Evolutionary conservation across 92 coral and sea anemone genomes (phyloP).

Genomic region (Palythoa caribaeorum): DNA sequence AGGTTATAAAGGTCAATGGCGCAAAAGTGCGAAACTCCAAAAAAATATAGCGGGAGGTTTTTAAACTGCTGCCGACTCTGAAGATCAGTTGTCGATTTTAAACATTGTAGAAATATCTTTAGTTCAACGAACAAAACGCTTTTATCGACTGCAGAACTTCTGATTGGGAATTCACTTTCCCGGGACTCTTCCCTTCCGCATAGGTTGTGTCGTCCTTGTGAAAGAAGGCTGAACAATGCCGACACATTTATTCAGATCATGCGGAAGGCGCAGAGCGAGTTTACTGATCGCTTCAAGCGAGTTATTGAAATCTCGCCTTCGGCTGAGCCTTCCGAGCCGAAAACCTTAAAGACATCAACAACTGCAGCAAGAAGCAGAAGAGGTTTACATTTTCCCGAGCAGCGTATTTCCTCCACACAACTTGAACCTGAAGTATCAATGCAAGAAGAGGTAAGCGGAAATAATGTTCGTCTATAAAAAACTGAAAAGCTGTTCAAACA

Average conservation of each 20-base stretch:
- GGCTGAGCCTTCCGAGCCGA: slow-evolving; percentile 27
- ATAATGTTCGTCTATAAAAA: neutral
- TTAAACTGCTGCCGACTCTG: neutral
- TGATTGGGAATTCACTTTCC: slow-evolving; percentile 27
- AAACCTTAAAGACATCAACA: slow-evolving; percentile 15
- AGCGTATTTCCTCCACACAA: neutral
- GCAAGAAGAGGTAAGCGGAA: neutral
- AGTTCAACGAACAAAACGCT: slow-evolving; percentile 15
- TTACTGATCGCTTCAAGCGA: slow-evolving; percentile 43
- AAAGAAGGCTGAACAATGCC: slow-evolving; percentile 52
- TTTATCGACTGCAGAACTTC: slow-evolving; percentile 41
- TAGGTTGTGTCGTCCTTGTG: slow-evolving; percentile 63
- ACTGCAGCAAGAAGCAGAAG: slow-evolving; percentile 4
- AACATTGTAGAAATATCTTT: slow-evolving; percentile 51
- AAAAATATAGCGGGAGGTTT: neutral
- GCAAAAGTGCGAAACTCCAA: slow-evolving; percentile 9
- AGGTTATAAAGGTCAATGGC: neutral
- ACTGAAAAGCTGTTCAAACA: neutral
- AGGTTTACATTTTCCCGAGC: neutral
- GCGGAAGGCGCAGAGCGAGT: slow-evolving; percentile 39
- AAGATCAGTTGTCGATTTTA: neutral
- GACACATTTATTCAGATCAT: slow-evolving; percentile 38
- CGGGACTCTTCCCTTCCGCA: slow-evolving; percentile 34
- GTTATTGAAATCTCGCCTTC: slow-evolving; percentile 56
- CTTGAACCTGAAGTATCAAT: neutral